Evolutionary conservation across 2,888 invertebrate species (phyloP).

Genomic region (Epinotia demarniana): DNA sequence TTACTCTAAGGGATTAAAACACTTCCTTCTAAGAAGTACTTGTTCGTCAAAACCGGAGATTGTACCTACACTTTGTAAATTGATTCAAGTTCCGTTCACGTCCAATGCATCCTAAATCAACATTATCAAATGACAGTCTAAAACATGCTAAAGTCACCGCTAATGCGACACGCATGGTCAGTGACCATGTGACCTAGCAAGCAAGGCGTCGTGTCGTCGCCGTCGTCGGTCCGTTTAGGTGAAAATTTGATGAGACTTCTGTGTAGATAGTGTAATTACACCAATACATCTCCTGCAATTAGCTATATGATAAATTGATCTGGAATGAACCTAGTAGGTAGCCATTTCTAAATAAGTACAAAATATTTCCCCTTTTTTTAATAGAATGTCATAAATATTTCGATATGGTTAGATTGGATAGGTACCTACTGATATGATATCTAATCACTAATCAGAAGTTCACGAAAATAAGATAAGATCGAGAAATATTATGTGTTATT

Average conservation of each 20-base stretch:
- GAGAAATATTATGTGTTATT: constrained; percentile 9
- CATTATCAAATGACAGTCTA: constrained; percentile 30
- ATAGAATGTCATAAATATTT: neutral
- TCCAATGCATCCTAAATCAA: constrained; percentile 7
- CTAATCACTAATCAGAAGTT: constrained; percentile 1
- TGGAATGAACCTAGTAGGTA: neutral
- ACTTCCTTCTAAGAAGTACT: neutral
- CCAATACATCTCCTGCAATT: too few relatives aligned
- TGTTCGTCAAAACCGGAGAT: constrained; percentile 3
- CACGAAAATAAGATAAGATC: constrained; percentile 1
- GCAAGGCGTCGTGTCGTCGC: neutral
- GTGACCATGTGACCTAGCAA: constrained; percentile 36
- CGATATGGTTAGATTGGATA: too few relatives aligned
- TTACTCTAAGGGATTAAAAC: constrained; percentile 1
- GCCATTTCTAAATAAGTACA: neutral
- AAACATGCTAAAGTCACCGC: constrained; percentile 17
- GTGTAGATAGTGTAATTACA: too few relatives aligned
- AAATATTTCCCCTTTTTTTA: neutral
- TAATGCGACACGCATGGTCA: constrained; percentile 25
- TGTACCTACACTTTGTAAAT: constrained; percentile 16
- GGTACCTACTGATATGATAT: neutral
- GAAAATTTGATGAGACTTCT: too few relatives aligned
- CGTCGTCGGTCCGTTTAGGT: neutral
- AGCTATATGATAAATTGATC: neutral
- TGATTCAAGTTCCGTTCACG: constrained; percentile 20